These are phyloP conservation scores for Rhyacophila brunnea DNA, from an alignment of 1,140 invertebrate genomes.

Conservation along the genomic window DNA sequence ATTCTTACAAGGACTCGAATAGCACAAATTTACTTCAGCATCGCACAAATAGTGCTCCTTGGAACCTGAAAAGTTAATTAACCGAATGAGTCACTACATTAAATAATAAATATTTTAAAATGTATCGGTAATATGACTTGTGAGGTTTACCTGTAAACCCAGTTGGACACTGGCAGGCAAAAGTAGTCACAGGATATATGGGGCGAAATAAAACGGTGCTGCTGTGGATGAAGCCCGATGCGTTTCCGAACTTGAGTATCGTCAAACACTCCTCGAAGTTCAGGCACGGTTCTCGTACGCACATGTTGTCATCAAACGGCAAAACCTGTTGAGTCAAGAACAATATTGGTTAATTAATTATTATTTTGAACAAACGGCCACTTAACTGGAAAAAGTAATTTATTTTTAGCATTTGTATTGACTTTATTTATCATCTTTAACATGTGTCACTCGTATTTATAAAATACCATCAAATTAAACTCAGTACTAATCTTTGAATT, in stretches of 20 bases:
- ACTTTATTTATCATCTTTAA: too few species aligned
- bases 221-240: constrained; percentile 88
- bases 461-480: too few species aligned
- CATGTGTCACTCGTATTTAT: too few species aligned
- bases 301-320: constrained; percentile 96
- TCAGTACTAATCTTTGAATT: too few species aligned
- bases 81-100: background rate
- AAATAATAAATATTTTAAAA: background rate
- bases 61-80: constrained; percentile 59
- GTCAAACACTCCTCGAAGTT: constrained; percentile 94
- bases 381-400: too few species aligned
- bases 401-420: too few species aligned
- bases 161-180: constrained; percentile 84
- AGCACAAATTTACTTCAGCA: constrained; percentile 95
- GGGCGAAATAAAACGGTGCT: constrained; percentile 90
- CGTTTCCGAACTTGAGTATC: constrained; percentile 90
- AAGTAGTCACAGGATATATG: constrained; percentile 93
- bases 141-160: constrained; percentile 68
- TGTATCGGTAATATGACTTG: background rate
- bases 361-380: too few species aligned
- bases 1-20: constrained; percentile 91
- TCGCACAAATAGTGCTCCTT: constrained; percentile 92
- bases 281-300: constrained; percentile 92
- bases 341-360: background rate
- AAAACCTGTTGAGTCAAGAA: constrained; percentile 69